Percentiles rank a stretch among this genome's conserved stretches.
These are phyloP conservation scores for Drosophila mimica DNA, from an alignment of 2,888 invertebrate species.

Conservation along the genomic window DNA sequence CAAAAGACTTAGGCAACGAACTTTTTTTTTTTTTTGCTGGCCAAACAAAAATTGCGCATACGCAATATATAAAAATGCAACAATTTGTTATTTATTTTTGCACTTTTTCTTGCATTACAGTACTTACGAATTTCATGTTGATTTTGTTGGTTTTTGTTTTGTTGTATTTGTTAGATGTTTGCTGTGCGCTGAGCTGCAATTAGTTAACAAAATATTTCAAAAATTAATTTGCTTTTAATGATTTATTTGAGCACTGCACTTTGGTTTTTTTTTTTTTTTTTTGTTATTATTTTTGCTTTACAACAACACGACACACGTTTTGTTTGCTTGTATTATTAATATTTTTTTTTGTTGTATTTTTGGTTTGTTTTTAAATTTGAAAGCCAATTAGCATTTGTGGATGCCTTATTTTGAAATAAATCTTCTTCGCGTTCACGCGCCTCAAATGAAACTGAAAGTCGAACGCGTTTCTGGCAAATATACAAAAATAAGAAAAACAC, in stretches of 20 bases:
- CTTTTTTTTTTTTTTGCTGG: slow-evolving; percentile 18
- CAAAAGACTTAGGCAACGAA: slow-evolving; percentile 76
- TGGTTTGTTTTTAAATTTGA: slow-evolving; percentile 13
- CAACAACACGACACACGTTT: slow-evolving; percentile 31
- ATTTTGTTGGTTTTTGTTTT: slow-evolving; percentile 44
- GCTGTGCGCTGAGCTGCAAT: slow-evolving; percentile 61
- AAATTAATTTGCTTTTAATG: slow-evolving; percentile 57
- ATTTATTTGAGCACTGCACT: slow-evolving; percentile 60
- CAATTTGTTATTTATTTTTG: slow-evolving; percentile 10
- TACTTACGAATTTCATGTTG: slow-evolving; percentile 79
- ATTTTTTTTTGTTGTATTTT: slow-evolving; percentile 1
- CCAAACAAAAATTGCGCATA: slow-evolving; percentile 39
- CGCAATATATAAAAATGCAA: slow-evolving; percentile 37
- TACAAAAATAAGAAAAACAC: slow-evolving; percentile 29
- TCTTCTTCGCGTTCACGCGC: slow-evolving; percentile 40
- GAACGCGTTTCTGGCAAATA: slow-evolving; percentile 18
- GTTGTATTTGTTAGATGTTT: slow-evolving; percentile 20
- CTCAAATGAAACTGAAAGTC: slow-evolving; percentile 43
- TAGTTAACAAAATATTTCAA: slow-evolving; percentile 75
- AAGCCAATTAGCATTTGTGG: slow-evolving; percentile 11
- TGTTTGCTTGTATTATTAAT: not conserved
- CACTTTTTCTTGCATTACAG: slow-evolving; percentile 22
- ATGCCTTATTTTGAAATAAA: slow-evolving; percentile 5
- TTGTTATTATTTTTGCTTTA: not conserved
- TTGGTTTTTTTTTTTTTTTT: slow-evolving; percentile 5